Evolutionary conservation across 2,113 vertebrate species (phyloP).

Genomic region (Corapipo altera): DNA sequence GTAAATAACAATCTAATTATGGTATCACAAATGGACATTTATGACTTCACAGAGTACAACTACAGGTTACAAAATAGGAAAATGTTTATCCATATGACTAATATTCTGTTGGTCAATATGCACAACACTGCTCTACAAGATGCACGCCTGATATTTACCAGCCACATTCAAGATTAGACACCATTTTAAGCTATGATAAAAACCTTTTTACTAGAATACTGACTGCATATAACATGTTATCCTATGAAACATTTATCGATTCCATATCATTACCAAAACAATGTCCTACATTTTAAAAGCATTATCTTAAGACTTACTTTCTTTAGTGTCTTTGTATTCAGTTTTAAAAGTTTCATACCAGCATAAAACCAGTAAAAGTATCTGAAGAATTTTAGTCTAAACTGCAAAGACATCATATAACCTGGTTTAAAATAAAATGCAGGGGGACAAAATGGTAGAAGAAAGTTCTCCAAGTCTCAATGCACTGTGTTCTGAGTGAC

Average conservation of each 20-base stretch:
- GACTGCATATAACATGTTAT: not conserved
- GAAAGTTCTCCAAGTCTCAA: not conserved
- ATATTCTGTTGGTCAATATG: not conserved
- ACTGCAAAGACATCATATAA: not conserved
- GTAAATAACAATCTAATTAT: not conserved
- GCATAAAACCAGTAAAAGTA: not conserved
- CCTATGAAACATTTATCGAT: not conserved
- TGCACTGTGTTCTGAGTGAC: not conserved
- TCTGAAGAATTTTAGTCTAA: not conserved
- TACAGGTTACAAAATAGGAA: not conserved
- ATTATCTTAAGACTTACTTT: not conserved
- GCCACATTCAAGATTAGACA: not conserved
- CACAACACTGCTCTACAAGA: not conserved
- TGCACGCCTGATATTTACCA: not conserved
- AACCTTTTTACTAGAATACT: not conserved
- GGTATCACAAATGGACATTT: not conserved
- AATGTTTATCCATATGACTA: not conserved
- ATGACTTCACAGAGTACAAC: not conserved
- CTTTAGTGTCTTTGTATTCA: not conserved
- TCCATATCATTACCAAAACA: not conserved
- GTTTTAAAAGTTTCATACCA: not conserved
- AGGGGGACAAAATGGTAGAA: not conserved
- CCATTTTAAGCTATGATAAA: not conserved
- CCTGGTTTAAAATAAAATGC: not conserved
- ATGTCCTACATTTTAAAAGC: not conserved